A percentile compares a stretch with the other conserved stretches of the same genome.
These are phyloP conservation scores for Leptonema lineaticorne DNA, from an alignment of 1,140 invertebrate genomes.

Conservation along the genomic window DNA sequence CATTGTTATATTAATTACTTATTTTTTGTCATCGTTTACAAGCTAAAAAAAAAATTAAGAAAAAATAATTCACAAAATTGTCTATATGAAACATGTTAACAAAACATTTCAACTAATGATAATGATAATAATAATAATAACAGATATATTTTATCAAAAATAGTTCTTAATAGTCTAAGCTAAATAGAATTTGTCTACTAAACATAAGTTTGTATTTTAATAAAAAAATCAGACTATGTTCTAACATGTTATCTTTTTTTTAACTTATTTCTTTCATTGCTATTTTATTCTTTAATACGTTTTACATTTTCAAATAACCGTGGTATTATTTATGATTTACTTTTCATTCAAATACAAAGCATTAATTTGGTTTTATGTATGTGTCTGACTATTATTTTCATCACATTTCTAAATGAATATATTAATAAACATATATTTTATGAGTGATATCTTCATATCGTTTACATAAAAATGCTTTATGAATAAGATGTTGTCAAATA, in stretches of 20 bases:
- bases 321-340: constrained; percentile 6
- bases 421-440: constrained; percentile 1
- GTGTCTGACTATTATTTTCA: background rate
- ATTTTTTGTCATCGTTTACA: too few relatives aligned
- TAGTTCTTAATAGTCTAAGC: constrained; percentile 17
- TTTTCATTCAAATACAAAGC: too few relatives aligned
- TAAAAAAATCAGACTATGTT: constrained; percentile 18
- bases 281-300: constrained; percentile 1
- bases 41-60: constrained; percentile 9
- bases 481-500: too few relatives aligned
- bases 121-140: constrained; percentile 18
- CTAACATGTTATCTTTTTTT: too few relatives aligned
- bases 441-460: too few relatives aligned
- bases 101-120: constrained; percentile 5
- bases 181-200: constrained; percentile 18
- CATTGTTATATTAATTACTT: too few relatives aligned
- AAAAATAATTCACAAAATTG: constrained; percentile 19
- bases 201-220: constrained; percentile 12
- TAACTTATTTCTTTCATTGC: too few relatives aligned
- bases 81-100: too few relatives aligned
- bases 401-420: background rate
- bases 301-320: background rate
- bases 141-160: constrained; percentile 18
- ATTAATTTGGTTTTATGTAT: background rate
- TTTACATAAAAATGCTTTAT: constrained; percentile 4